Percentiles rank a stretch among this genome's conserved stretches.
Evolutionary conservation across 1,140 invertebrate species (phyloP).

Genomic region (Drosophila tristis): DNA sequence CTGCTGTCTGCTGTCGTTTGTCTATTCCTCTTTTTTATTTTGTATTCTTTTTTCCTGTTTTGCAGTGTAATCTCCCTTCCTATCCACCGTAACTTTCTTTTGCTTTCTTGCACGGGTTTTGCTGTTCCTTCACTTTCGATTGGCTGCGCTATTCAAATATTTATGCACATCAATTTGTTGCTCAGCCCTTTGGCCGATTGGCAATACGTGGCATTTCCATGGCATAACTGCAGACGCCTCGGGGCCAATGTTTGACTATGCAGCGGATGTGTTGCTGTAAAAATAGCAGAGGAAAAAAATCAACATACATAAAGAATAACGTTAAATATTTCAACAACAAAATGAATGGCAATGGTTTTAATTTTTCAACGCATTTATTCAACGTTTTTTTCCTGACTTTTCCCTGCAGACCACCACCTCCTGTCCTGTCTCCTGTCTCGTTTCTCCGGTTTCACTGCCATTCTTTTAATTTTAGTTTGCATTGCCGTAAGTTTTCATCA

Average conservation of each 20-base stretch:
- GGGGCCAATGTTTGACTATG: slow-evolving; percentile 7
- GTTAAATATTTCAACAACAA: slow-evolving; percentile 17
- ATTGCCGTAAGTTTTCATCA: slow-evolving; percentile 36
- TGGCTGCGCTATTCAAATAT: slow-evolving; percentile 53
- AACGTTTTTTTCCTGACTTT: slow-evolving; percentile 3
- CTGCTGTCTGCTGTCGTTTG: slow-evolving; percentile 12
- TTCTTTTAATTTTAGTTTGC: neutral
- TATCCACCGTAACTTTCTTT: neutral
- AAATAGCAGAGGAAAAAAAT: neutral
- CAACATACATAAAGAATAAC: slow-evolving; percentile 18
- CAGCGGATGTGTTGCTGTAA: slow-evolving; percentile 33
- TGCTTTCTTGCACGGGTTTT: slow-evolving; percentile 6
- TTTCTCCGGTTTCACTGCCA: neutral
- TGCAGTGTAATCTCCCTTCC: slow-evolving; percentile 2
- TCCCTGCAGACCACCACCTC: neutral
- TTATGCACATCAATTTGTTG: slow-evolving; percentile 65
- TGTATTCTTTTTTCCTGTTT: neutral
- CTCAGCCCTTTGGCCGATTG: slow-evolving; percentile 44
- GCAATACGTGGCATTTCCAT: slow-evolving; percentile 43
- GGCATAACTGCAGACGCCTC: slow-evolving; percentile 39
- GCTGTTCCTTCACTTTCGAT: slow-evolving; percentile 57
- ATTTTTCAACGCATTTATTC: slow-evolving; percentile 49
- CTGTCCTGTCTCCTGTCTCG: neutral
- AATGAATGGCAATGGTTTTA: slow-evolving; percentile 58
- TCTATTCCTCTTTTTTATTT: slow-evolving; percentile 17